Conservation (phyloP, 2,113 vertebrate species). For the Sander vitreus region DNA sequence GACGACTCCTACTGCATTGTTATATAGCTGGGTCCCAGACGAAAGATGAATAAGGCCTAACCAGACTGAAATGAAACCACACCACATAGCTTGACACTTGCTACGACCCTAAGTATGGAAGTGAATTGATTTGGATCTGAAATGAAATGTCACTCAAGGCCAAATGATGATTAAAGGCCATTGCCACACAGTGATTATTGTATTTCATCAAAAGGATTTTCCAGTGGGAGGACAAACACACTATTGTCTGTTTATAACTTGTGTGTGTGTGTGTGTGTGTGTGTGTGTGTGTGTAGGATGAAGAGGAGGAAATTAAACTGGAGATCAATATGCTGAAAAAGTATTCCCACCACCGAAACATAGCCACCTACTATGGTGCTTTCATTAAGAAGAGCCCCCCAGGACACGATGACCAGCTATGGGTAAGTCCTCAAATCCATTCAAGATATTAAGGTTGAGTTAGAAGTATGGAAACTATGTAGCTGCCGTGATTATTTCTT, state of each 20-base stretch:
- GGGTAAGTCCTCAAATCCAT: conserved; percentile 68
- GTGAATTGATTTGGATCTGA: conserved; percentile 17
- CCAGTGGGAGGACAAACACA: background rate
- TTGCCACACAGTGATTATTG: background rate
- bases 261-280: conserved; percentile 2
- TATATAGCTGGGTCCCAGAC: background rate
- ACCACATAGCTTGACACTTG: conserved; percentile 7
- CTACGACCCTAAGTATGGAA: background rate
- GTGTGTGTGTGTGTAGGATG: conserved; percentile 83
- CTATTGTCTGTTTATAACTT: background rate
- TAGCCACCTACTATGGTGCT: conserved; percentile 80
- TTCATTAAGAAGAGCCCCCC: conserved; percentile 82
- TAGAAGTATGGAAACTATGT: background rate
- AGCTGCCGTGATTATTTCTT: background rate
- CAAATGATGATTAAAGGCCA: conserved; percentile 10
- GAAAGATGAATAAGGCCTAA: background rate
- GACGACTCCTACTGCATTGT: conserved; percentile 22
- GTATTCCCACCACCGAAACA: conserved; percentile 94
- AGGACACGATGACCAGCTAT: conserved; percentile 85
- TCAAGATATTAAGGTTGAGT: background rate
- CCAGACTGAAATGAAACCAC: background rate
- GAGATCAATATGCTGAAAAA: conserved; percentile 97
- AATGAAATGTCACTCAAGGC: conserved; percentile 27
- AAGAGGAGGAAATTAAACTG: conserved; percentile 95
- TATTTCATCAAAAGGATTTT: background rate